A percentile compares a stretch with the other conserved stretches of the same genome.
Evolutionary conservation across 2,113 vertebrate genomes (phyloP).

Genomic region (Anser cygnoides): DNA sequence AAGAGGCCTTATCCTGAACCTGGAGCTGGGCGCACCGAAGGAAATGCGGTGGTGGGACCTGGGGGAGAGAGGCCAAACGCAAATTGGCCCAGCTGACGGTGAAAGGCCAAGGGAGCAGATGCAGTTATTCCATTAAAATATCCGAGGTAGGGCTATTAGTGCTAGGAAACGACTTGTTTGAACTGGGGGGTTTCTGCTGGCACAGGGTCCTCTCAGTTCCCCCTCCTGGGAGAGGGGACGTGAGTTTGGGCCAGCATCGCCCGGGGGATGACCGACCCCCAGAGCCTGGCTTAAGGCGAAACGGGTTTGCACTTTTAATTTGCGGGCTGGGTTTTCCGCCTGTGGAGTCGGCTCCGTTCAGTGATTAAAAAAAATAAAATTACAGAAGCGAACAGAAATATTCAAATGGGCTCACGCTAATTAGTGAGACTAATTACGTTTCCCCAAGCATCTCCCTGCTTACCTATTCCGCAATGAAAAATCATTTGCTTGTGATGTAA

Average conservation of each 20-base stretch:
- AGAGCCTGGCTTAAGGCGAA: not conserved
- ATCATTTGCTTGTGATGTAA: conserved; percentile 27
- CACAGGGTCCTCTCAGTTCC: rapidly evolving
- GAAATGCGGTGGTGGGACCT: rapidly evolving
- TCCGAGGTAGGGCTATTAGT: not conserved
- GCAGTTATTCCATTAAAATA: not conserved
- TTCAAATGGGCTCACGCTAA: conserved; percentile 37
- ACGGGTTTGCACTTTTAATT: not conserved
- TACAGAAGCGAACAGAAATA: conserved; percentile 20
- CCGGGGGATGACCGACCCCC: not conserved
- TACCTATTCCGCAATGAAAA: conserved; percentile 7
- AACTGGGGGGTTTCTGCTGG: not conserved
- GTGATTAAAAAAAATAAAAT: not conserved
- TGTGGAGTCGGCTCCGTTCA: not conserved
- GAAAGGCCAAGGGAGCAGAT: not conserved
- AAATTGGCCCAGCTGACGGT: not conserved
- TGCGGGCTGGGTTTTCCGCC: not conserved
- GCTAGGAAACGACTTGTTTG: not conserved
- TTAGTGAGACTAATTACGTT: conserved; percentile 26
- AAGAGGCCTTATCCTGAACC: not conserved
- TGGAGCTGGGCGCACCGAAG: rapidly evolving
- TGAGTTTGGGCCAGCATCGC: not conserved
- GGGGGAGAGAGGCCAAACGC: not conserved
- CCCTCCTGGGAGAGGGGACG: not conserved
- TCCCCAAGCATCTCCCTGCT: not conserved